Percentiles rank a stretch among this genome's conserved stretches.
Conservation (phyloP, 2,888 invertebrate genomes). For the Heliconius ismenius region DNA sequence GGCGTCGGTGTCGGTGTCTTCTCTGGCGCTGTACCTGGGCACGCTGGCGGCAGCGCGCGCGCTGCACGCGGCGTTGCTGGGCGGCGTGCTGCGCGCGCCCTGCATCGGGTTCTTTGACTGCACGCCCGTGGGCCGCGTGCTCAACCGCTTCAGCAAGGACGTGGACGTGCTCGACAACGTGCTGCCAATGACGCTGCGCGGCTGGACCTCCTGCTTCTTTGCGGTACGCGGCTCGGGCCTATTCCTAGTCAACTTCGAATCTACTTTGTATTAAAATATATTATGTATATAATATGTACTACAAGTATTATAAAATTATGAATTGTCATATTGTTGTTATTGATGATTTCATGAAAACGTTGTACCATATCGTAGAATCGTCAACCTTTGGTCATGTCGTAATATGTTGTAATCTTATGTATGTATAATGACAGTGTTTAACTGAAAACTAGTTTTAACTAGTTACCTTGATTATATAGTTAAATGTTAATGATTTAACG, state of each 20-base stretch:
- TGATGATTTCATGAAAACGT: neutral
- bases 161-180: slow-evolving; percentile 87
- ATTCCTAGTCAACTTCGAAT: neutral
- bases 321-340: no score
- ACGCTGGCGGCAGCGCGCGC: slow-evolving; percentile 83
- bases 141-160: slow-evolving; percentile 90
- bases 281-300: no score
- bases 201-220: slow-evolving; percentile 86
- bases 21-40: slow-evolving; percentile 86
- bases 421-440: neutral
- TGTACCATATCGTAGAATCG: no score
- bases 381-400: no score
- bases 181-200: slow-evolving; percentile 86
- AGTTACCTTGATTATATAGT: neutral
- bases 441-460: no score
- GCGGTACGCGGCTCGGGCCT: slow-evolving; percentile 70
- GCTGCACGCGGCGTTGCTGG: slow-evolving; percentile 85
- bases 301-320: no score
- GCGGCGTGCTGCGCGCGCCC: slow-evolving; percentile 85
- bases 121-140: slow-evolving; percentile 89
- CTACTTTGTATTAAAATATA: no score
- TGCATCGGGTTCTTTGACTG: slow-evolving; percentile 89
- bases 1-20: slow-evolving; percentile 84
- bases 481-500: neutral
- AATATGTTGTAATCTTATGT: neutral